phyloP scores from a whole-genome alignment of 2,797 vertebrate species.

The Rhinatrema bivittatum region DNA sequence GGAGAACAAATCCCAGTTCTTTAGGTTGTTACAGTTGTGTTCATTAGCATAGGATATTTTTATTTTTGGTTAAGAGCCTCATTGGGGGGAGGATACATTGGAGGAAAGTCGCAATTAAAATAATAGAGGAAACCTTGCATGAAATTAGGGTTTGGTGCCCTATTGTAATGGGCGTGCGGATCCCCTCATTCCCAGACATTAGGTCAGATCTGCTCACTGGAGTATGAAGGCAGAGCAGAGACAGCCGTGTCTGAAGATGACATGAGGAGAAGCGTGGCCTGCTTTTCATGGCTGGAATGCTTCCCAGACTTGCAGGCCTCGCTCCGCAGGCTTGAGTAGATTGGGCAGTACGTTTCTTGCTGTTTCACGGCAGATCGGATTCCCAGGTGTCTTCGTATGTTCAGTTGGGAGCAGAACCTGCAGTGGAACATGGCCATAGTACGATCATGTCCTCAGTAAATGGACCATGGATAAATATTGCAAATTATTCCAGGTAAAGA shows the following conservation, averaged over 20 bases:
- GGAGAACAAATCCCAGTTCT: no score
- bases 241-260: background rate
- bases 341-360: no score
- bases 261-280: no score
- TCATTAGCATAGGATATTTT: slow-evolving; percentile 45
- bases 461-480: slow-evolving; percentile 28
- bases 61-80: slow-evolving; percentile 40
- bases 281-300: no score
- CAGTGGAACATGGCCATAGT: no score
- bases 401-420: no score
- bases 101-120: slow-evolving; percentile 49
- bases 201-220: slow-evolving; percentile 27
- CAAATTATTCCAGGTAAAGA: slow-evolving; percentile 25
- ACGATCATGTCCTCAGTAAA: no score
- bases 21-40: slow-evolving; percentile 26
- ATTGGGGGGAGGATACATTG: slow-evolving; percentile 35
- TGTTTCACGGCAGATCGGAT: no score
- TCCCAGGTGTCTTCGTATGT: no score
- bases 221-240: slow-evolving; percentile 18
- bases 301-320: no score
- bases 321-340: no score
- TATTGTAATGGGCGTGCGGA: slow-evolving; percentile 40
- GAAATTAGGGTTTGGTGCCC: slow-evolving; percentile 54
- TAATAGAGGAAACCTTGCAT: slow-evolving; percentile 55
- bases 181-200: slow-evolving; percentile 12